Base-by-base conservation (phyloP, 2,113 vertebrate genomes). In the Illadopsis cleaveri region DNA sequence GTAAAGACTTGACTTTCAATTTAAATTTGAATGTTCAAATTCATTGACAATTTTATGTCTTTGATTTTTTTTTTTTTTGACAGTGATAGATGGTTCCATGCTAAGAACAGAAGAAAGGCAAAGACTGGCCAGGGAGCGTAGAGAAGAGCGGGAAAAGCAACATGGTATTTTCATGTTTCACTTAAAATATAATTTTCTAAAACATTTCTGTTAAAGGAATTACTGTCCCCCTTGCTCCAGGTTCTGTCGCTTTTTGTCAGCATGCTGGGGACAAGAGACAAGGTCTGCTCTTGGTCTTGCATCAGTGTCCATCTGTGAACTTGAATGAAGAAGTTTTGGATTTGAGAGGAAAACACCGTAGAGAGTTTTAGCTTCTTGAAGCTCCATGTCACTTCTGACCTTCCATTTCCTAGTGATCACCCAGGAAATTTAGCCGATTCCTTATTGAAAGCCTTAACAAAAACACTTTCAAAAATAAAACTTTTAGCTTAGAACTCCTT, bases 91-190 rank as follows among this genome's bases (percentile, higher is more conserved):
- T 93, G 99, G 99, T 35, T 99, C 99, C 35, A 82, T 98, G 30
- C 97, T 99, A 84, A 99, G 97, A 98, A 98, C 98, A 95, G 99
- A 99, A 95, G 98, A 99, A 91, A 98, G 98, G 83, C 98, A 99
- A 92, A 97, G 98, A 92, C 98, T 99, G 91, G 99, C 98, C 48
- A 99, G 98, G 89, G 99, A 99, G 31, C 98, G 99, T 20, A 97
- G 99, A 93, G 99, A 99, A 94, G 99, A 99, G 76, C 98, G 96
- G 62, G 98, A 99, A 12, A 98, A 97, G 94, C 98, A 99, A 71
- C 98, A 99, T 61, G 99, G 99, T 99, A 98, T 98, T 97, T 92
- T 90, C 20, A 24, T 57, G 11, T 94, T 92, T 54, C 6, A 31
- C 24, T 60, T 64, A 24, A 82, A 87, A 82, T 75, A 58, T 0